Evolutionary conservation across 2,888 invertebrate species (phyloP).

Genomic region (Siphlonurus alternatus): DNA sequence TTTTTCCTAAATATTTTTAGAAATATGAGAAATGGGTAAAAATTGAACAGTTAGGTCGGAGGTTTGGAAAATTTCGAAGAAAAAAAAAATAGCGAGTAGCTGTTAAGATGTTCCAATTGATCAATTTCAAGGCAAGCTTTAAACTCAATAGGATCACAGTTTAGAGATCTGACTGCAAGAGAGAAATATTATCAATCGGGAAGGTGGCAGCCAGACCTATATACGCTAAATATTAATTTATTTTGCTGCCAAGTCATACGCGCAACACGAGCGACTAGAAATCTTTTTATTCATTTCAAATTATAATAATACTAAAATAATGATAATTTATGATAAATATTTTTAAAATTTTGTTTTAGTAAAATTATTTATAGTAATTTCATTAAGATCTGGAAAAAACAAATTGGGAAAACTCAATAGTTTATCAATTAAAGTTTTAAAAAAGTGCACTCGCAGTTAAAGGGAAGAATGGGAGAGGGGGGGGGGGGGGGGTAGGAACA

Average conservation of each 20-base stretch:
- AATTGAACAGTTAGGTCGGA: too few species aligned
- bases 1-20: too few species aligned
- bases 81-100: too few species aligned
- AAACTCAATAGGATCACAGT: not conserved
- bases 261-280: not conserved
- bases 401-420: too few species aligned
- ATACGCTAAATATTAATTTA: not conserved
- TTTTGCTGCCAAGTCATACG: not conserved
- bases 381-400: too few species aligned
- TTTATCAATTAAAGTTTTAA: too few species aligned
- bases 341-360: not conserved
- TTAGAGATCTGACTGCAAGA: not conserved
- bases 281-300: not conserved
- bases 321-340: not conserved
- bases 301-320: not conserved
- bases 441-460: not conserved
- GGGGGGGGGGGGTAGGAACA: not conserved
- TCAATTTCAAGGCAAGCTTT: not conserved
- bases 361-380: too few species aligned
- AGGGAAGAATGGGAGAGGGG: not conserved
- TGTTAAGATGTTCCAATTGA: too few species aligned
- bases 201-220: not conserved
- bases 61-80: too few species aligned
- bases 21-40: too few species aligned
- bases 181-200: not conserved